These are phyloP conservation scores for Drosophila seclusa DNA, from an alignment of 2,888 invertebrate species.

Conservation along the genomic window DNA sequence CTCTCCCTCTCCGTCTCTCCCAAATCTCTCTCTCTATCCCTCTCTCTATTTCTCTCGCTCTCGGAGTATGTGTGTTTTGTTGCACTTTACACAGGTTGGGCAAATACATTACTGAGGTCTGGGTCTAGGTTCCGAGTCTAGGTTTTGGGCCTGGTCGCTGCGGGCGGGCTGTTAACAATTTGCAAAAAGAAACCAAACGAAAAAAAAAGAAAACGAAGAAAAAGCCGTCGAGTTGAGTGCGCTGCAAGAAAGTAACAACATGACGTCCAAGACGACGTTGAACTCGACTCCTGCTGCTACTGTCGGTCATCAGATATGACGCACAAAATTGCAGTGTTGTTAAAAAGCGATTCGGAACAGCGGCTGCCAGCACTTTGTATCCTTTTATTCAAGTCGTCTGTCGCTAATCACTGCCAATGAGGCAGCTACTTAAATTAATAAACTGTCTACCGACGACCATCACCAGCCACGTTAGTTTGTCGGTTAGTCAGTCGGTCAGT, in stretches of 20 bases:
- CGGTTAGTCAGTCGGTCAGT: background rate
- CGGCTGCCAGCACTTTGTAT: slow-evolving; percentile 54
- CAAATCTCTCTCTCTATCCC: background rate
- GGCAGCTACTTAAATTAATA: slow-evolving; percentile 77
- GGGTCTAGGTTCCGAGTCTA: slow-evolving; percentile 32
- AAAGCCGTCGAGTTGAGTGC: slow-evolving; percentile 49
- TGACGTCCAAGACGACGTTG: slow-evolving; percentile 63
- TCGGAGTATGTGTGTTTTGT: slow-evolving; percentile 25
- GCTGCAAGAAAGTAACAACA: slow-evolving; percentile 76
- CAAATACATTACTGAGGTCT: slow-evolving; percentile 54
- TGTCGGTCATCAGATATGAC: slow-evolving; percentile 38
- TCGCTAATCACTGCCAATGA: slow-evolving; percentile 74
- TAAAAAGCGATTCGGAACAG: slow-evolving; percentile 78
- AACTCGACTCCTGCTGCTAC: slow-evolving; percentile 20
- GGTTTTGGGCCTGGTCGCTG: slow-evolving; percentile 40
- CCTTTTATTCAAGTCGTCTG: slow-evolving; percentile 3
- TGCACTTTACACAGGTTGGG: slow-evolving; percentile 64
- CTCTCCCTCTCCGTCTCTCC: background rate
- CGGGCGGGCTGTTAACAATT: slow-evolving; percentile 71
- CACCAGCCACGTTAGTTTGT: slow-evolving; percentile 1
- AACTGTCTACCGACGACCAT: slow-evolving; percentile 44
- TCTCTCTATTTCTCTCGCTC: background rate
- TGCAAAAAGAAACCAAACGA: slow-evolving; percentile 48
- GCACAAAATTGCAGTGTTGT: slow-evolving; percentile 78
- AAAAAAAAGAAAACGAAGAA: background rate